Evolutionary conservation across 2,888 invertebrate species (phyloP).

Genomic region (Rhagonycha fulva): DNA sequence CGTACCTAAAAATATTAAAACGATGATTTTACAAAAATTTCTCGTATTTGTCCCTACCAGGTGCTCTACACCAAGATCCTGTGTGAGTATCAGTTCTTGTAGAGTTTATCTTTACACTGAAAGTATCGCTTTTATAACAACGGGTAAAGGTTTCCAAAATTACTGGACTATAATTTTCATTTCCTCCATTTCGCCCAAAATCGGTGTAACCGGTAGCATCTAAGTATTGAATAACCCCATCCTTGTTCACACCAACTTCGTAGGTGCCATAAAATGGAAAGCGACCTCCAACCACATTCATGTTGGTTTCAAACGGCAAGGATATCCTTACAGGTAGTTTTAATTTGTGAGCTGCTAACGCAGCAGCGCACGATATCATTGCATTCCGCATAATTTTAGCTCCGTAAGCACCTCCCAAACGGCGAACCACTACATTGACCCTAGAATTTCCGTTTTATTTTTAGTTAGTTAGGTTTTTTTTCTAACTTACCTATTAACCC

Average conservation of each 20-base stretch:
- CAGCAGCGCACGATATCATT: conserved; percentile 66
- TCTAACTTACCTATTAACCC: conserved; percentile 59
- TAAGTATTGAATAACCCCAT: conserved; percentile 71
- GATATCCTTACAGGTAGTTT: conserved; percentile 71
- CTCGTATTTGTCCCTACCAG: conserved; percentile 57
- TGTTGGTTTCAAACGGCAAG: conserved; percentile 73
- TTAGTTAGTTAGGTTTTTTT: neutral
- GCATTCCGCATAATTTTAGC: conserved; percentile 70
- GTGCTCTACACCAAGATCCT: conserved; percentile 68
- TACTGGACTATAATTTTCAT: conserved; percentile 51
- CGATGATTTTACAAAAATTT: neutral
- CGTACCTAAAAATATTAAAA: conserved; percentile 55
- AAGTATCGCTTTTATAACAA: conserved; percentile 64
- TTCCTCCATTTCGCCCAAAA: conserved; percentile 60
- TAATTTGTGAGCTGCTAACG: conserved; percentile 68
- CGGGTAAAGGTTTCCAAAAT: conserved; percentile 54
- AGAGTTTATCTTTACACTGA: conserved; percentile 55
- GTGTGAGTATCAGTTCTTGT: conserved; percentile 66
- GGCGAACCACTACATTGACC: conserved; percentile 69
- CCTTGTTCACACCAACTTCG: conserved; percentile 65
- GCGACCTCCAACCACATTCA: conserved; percentile 72
- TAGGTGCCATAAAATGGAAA: conserved; percentile 65
- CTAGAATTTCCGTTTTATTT: conserved; percentile 53
- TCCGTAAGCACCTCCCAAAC: conserved; percentile 84
- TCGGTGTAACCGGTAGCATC: conserved; percentile 61